Evolutionary conservation across 2,797 vertebrate genomes (phyloP).

Genomic region (Sebastolobus alascanus): DNA sequence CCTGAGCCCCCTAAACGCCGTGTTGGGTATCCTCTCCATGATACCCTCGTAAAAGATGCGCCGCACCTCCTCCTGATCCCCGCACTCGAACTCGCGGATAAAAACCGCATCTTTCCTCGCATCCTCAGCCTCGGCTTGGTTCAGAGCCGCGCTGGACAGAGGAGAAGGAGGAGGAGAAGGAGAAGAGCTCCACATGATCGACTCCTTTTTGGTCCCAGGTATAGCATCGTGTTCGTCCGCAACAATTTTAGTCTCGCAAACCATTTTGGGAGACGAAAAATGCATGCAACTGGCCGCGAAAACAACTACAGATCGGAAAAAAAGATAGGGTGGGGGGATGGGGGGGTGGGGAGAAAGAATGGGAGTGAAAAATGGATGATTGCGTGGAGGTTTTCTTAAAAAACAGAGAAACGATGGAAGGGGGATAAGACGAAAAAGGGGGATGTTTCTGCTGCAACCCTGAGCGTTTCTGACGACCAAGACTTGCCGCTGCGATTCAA

Average conservation of each 20-base stretch:
- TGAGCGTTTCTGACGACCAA: slow-evolving; percentile 88
- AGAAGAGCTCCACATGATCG: slow-evolving; percentile 91
- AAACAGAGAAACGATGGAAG: slow-evolving; percentile 79
- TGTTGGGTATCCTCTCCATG: slow-evolving; percentile 96
- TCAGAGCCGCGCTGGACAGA: slow-evolving; percentile 70
- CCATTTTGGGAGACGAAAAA: slow-evolving; percentile 97
- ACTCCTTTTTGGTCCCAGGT: slow-evolving; percentile 92
- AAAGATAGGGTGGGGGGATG: no score
- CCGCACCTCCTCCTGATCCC: slow-evolving; percentile 91
- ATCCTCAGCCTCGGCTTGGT: slow-evolving; percentile 80
- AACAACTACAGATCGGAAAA: no score
- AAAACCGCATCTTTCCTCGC: slow-evolving; percentile 85
- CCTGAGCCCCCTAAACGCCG: slow-evolving; percentile 92
- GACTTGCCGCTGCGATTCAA: slow-evolving; percentile 87
- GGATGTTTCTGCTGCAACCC: slow-evolving; percentile 85
- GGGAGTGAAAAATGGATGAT: slow-evolving; percentile 62
- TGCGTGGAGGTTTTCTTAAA: slow-evolving; percentile 64
- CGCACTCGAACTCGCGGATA: slow-evolving; percentile 93
- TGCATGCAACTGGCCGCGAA: slow-evolving; percentile 92
- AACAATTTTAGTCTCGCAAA: slow-evolving; percentile 99
- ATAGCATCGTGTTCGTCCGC: slow-evolving; percentile 94
- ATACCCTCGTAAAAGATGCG: slow-evolving; percentile 98
- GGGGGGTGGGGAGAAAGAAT: no score
- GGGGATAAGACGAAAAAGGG: slow-evolving; percentile 74
- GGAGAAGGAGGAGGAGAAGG: slow-evolving; percentile 18